Evolutionary conservation across 2,797 vertebrate genomes (phyloP).

Genomic region (Sebastiscus albofasciatus): DNA sequence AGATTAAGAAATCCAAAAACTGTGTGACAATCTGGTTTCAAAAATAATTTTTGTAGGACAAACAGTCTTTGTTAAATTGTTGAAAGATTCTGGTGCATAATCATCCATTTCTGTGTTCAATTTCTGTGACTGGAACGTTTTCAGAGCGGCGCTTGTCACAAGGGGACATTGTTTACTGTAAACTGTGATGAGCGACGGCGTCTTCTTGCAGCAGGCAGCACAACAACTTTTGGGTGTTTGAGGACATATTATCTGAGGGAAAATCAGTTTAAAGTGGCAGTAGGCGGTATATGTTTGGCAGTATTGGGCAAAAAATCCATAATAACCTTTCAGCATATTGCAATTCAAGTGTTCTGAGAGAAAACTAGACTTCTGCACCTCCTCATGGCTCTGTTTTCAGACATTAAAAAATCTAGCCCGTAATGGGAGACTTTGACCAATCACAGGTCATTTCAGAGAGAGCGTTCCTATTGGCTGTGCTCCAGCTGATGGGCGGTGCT

Average conservation of each 20-base stretch:
- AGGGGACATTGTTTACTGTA: conserved; percentile 19
- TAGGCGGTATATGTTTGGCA: too few species aligned
- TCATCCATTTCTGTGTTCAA: background rate
- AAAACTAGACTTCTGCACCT: too few species aligned
- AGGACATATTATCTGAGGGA: background rate
- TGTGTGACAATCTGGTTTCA: background rate
- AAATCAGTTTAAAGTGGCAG: background rate
- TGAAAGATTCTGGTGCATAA: background rate
- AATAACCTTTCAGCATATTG: too few species aligned
- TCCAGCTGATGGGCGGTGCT: too few species aligned
- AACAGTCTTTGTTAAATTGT: background rate
- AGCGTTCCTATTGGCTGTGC: too few species aligned
- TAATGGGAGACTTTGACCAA: too few species aligned
- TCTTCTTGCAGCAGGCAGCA: background rate
- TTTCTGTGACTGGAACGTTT: background rate
- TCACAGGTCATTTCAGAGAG: too few species aligned
- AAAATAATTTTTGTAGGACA: background rate
- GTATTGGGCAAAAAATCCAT: too few species aligned
- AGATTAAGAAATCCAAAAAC: background rate
- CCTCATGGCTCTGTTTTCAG: too few species aligned
- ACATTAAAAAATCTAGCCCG: too few species aligned
- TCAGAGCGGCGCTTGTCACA: background rate
- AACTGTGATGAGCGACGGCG: background rate
- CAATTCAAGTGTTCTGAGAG: too few species aligned
- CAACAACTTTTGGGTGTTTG: background rate